These are phyloP conservation scores for Cariama cristata DNA, from an alignment of 2,113 vertebrate species.

Conservation along the genomic window DNA sequence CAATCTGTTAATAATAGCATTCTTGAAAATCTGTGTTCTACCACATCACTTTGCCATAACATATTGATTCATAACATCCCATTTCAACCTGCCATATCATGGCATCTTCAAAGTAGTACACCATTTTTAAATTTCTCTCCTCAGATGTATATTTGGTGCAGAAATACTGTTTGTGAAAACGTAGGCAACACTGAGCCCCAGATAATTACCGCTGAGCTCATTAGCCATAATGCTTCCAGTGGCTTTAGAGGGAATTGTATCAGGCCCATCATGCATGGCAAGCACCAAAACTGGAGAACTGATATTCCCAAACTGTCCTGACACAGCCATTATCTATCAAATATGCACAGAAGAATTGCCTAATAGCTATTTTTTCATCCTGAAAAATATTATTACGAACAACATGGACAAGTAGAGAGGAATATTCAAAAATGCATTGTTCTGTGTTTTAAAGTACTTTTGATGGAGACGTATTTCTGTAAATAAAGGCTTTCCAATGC, in stretches of 20 bases:
- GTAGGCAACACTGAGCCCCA: background rate
- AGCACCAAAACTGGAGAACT: background rate
- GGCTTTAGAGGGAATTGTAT: background rate
- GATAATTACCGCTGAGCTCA: background rate
- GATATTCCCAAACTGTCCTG: background rate
- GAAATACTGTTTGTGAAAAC: background rate
- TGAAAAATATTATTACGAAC: background rate
- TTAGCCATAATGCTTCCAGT: background rate
- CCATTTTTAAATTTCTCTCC: background rate
- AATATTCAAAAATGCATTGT: background rate
- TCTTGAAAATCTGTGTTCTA: background rate
- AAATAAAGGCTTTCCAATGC: background rate
- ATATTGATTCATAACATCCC: background rate
- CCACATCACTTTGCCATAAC: background rate
- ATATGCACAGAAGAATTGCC: background rate
- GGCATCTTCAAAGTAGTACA: background rate
- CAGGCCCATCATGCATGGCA: background rate
- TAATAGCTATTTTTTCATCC: background rate
- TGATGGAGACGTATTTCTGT: background rate
- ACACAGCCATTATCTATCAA: background rate
- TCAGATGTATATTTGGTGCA: background rate
- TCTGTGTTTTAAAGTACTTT: background rate
- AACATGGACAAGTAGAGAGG: background rate
- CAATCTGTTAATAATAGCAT: background rate
- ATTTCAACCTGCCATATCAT: background rate